Percentiles rank a stretch among this genome's conserved stretches.
These are phyloP conservation scores for Gopherus evgoodei DNA, from an alignment of 2,113 vertebrate species.

Conservation along the genomic window DNA sequence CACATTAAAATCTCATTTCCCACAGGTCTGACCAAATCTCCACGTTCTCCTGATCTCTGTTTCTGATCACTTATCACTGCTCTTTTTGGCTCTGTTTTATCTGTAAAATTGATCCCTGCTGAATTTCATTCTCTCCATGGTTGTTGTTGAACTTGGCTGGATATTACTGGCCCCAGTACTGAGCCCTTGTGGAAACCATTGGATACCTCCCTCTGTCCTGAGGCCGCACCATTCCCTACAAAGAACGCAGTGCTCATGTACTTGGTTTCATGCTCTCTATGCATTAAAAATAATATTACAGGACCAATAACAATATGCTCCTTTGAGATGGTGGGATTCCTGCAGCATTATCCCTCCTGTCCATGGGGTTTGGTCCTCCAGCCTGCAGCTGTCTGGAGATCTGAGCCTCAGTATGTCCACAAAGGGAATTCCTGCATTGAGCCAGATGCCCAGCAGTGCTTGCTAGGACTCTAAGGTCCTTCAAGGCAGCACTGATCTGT, in stretches of 20 bases:
- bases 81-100: neutral
- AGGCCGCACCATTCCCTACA: neutral
- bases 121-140: neutral
- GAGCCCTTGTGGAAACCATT: neutral
- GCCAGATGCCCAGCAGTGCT: neutral
- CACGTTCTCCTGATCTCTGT: neutral
- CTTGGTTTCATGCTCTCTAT: neutral
- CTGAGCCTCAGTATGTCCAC: neutral
- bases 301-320: neutral
- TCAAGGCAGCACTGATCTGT: accelerated
- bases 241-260: neutral
- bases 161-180: neutral
- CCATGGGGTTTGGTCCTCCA: neutral
- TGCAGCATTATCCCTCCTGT: neutral
- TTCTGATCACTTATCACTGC: neutral
- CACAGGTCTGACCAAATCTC: neutral
- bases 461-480: neutral
- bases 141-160: neutral
- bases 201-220: neutral
- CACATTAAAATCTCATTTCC: neutral
- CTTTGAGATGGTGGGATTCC: neutral
- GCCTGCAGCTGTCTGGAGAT: accelerated
- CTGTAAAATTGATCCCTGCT: neutral
- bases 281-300: neutral
- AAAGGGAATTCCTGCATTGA: neutral